A percentile compares a stretch with the other conserved stretches of the same genome.
These are phyloP conservation scores for Campylomormyrus tamandua DNA, from an alignment of 2,113 vertebrate species.

Conservation along the genomic window DNA sequence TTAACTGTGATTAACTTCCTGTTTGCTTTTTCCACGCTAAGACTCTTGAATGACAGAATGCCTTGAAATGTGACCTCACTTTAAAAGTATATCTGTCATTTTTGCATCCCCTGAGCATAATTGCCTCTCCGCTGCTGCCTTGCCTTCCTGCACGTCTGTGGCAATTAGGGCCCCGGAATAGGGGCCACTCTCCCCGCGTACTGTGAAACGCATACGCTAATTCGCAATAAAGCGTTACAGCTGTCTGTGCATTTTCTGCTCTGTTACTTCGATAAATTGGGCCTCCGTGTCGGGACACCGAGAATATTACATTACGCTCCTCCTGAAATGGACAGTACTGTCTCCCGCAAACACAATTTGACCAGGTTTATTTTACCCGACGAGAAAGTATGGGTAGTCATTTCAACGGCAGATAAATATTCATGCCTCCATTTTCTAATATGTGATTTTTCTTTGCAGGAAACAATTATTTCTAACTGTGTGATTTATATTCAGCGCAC, in stretches of 20 bases:
- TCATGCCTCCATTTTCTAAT: conserved; percentile 61
- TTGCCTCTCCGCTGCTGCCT: conserved; percentile 75
- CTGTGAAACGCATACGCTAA: conserved; percentile 96
- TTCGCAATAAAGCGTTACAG: conserved; percentile 98
- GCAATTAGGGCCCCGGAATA: conserved; percentile 96
- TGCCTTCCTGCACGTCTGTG: conserved; percentile 77
- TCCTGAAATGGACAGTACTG: conserved; percentile 67
- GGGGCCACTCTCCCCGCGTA: conserved; percentile 74
- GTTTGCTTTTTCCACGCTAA: neutral
- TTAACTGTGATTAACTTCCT: neutral
- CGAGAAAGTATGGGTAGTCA: conserved; percentile 78
- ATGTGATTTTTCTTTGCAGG: conserved; percentile 14
- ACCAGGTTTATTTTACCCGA: conserved; percentile 69
- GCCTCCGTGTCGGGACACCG: conserved; percentile 76
- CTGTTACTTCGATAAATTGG: conserved; percentile 99
- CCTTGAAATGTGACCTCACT: conserved; percentile 65
- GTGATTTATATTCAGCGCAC: conserved; percentile 44
- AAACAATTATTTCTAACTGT: conserved; percentile 54
- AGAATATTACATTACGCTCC: conserved; percentile 83
- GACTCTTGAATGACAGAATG: conserved; percentile 28
- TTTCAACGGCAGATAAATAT: conserved; percentile 80
- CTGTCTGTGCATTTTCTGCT: conserved; percentile 99
- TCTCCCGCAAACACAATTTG: conserved; percentile 86
- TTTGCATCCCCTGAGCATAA: conserved; percentile 79
- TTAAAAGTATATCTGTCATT: conserved; percentile 78